Evolutionary conservation across 2,113 vertebrate species (phyloP).

Genomic region (Eurypyga helias): DNA sequence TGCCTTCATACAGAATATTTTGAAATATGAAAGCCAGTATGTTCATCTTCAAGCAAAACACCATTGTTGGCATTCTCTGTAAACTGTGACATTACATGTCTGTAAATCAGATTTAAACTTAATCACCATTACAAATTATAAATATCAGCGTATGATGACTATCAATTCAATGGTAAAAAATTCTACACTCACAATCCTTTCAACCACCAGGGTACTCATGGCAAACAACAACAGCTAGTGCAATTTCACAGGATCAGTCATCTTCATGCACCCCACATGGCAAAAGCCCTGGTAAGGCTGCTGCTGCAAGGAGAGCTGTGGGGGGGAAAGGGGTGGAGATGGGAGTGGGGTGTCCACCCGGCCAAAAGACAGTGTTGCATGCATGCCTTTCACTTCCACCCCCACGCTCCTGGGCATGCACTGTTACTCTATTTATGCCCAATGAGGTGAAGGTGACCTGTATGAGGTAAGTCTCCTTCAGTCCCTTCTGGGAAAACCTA

Average conservation of each 20-base stretch:
- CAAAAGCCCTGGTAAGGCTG: not conserved
- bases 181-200: not conserved
- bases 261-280: not conserved
- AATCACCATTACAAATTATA: not conserved
- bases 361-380: not conserved
- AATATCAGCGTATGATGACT: not conserved
- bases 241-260: not conserved
- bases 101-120: not conserved
- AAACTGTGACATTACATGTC: not conserved
- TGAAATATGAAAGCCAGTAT: not conserved
- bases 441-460: not conserved
- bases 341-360: not conserved
- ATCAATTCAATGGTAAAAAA: not conserved
- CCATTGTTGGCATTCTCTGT: not conserved
- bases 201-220: fast-evolving
- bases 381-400: not conserved
- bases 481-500: not conserved
- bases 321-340: no score
- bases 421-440: fast-evolving
- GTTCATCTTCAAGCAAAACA: not conserved
- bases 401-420: fast-evolving
- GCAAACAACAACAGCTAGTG: not conserved
- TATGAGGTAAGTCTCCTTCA: fast-evolving
- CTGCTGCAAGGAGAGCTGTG: not conserved
- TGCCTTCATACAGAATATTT: not conserved